Base-by-base conservation (phyloP, 2,113 vertebrate species). In the Eretmodus cyanostictus region DNA sequence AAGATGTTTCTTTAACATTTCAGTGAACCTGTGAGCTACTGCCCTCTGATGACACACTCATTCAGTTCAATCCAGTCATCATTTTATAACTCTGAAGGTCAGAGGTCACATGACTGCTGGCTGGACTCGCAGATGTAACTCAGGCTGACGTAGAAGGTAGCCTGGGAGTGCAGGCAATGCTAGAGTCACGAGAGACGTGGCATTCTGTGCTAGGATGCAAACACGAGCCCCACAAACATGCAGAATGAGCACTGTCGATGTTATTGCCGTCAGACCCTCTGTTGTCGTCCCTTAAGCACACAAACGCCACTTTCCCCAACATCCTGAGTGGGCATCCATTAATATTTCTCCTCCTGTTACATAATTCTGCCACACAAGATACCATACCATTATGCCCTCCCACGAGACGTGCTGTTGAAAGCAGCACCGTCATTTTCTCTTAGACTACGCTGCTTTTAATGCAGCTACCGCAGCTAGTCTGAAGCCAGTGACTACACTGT, bases 341-440 rank as follows among this genome's bases (percentile, higher is more conserved):
- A 95, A 93, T 93, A 94, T 94, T 93, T 83, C 86, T 90, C 59
- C 88, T 89, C 47, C 83, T 76, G 91, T 95, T 96, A 95, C 89
- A 90, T 95, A 95, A 95, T 68, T 42, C 40, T 78, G 81, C 78
- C 91, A 89, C 91, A 85, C 88, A 90, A 82, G 90, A 93, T 91
- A 80, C 85, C 78, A 92, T 92, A 73, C 89, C 82, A 87, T 92
- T 90, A 91, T 49, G 66, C 61, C 59, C 66, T 91, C 91, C 82
- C 83, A 17, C 36, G 86, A 86, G 91, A 93, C 73, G 81, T 51
- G 49, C 42, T 49, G 9, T 47, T 76, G 24, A 76, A 76, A 31
- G 71, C 42, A 76, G 71, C 40, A 29, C 14, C 71, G 2, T 45
- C 3, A 6, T 54, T 87, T 88, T 73, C 55, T 84, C n/a, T 81